phyloP scores from a whole-genome alignment of 2,888 invertebrate genomes.

The Hyalella azteca region DNA sequence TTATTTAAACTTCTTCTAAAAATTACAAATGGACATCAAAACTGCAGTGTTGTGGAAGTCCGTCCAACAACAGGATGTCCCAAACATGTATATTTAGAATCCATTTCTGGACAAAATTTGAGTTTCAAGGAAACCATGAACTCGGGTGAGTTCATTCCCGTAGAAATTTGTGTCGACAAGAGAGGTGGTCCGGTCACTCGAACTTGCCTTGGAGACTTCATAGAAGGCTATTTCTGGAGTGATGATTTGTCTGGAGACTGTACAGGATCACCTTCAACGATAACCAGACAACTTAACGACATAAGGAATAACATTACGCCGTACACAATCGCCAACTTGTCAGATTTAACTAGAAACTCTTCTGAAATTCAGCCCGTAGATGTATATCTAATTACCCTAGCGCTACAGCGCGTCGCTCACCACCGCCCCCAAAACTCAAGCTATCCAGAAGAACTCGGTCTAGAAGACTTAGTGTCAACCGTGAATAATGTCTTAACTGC shows the following conservation, averaged over 20 bases:
- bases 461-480: slow-evolving; percentile 67
- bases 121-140: slow-evolving; percentile 46
- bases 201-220: slow-evolving; percentile 69
- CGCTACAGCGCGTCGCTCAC: slow-evolving; percentile 63
- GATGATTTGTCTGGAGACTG: slow-evolving; percentile 48
- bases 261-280: slow-evolving; percentile 41
- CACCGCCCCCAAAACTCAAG: not conserved
- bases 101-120: not conserved
- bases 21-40: not conserved
- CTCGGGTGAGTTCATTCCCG: slow-evolving; percentile 64
- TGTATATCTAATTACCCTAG: slow-evolving; percentile 68
- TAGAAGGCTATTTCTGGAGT: slow-evolving; percentile 69
- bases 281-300: slow-evolving; percentile 46
- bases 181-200: slow-evolving; percentile 68
- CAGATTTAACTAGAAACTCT: slow-evolving; percentile 62
- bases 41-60: slow-evolving; percentile 35
- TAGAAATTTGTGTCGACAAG: slow-evolving; percentile 68
- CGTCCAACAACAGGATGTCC: slow-evolving; percentile 46
- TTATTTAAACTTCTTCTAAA: not conserved
- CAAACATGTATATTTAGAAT: slow-evolving; percentile 26
- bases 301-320: slow-evolving; percentile 18
- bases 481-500: slow-evolving; percentile 68
- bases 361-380: slow-evolving; percentile 69
- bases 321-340: not conserved
- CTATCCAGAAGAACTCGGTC: not conserved